Conservation (phyloP, 2,797 vertebrate species). For the Tangara arthus region DNA sequence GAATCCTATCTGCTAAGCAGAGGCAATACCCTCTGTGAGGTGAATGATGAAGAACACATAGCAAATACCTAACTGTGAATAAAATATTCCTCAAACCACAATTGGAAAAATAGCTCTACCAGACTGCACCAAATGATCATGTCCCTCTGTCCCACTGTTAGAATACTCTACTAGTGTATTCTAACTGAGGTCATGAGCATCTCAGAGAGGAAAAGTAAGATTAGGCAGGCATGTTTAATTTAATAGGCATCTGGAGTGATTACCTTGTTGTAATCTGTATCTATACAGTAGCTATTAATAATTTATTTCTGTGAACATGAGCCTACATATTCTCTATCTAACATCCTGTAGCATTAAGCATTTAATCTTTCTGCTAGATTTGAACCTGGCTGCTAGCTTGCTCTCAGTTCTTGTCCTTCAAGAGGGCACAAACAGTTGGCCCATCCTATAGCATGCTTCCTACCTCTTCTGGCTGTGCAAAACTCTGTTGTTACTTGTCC, state of each 20-base stretch:
- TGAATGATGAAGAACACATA: not conserved
- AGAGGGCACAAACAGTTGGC: not conserved
- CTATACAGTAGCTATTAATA: not conserved
- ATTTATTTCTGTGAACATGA: not conserved
- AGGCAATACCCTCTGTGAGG: not conserved
- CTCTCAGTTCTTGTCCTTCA: not conserved
- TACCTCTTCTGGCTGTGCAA: not conserved
- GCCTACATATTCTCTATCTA: not conserved
- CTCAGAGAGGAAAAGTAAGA: not conserved
- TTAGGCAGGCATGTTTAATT: not conserved
- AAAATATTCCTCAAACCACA: not conserved
- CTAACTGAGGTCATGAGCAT: not conserved
- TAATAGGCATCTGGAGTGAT: not conserved
- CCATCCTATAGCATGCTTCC: fast-evolving
- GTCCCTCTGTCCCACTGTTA: not conserved
- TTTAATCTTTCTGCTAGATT: not conserved
- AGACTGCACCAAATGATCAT: not conserved
- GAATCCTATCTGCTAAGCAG: not conserved
- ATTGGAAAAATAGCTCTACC: not conserved
- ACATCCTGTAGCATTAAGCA: not conserved
- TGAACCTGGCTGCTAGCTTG: not conserved
- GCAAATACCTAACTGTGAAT: not conserved
- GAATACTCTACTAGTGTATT: not conserved
- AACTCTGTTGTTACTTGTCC: fast-evolving
- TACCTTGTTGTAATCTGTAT: not conserved